Evolutionary conservation across 2,113 vertebrate species (phyloP).

Genomic region (Scomber japonicus): DNA sequence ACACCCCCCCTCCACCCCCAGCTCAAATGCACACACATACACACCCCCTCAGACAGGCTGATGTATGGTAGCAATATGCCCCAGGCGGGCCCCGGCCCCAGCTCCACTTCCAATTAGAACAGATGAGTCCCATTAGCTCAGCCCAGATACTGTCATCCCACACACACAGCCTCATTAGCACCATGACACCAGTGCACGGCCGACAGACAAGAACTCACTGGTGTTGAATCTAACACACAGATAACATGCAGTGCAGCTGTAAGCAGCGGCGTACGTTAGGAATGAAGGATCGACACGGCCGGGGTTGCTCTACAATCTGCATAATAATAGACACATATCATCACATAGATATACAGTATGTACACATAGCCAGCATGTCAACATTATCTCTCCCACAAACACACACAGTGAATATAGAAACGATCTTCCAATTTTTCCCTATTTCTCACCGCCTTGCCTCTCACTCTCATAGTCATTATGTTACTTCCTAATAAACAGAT

Average conservation of each 20-base stretch:
- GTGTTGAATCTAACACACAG: constrained; percentile 77
- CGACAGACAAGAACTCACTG: constrained; percentile 72
- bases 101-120: constrained; percentile 83
- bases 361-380: constrained; percentile 68
- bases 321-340: constrained; percentile 70
- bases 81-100: constrained; percentile 77
- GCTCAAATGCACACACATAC: constrained; percentile 34
- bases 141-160: constrained; percentile 82
- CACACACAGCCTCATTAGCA: constrained; percentile 81
- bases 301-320: constrained; percentile 59
- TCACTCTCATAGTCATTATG: constrained; percentile 57
- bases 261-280: constrained; percentile 49
- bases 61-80: constrained; percentile 89
- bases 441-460: constrained; percentile 31
- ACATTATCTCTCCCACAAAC: constrained; percentile 54
- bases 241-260: constrained; percentile 68
- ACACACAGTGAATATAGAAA: constrained; percentile 55
- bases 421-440: constrained; percentile 50
- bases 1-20: constrained; percentile 33
- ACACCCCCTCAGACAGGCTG: constrained; percentile 79
- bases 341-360: constrained; percentile 55
- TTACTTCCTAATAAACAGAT: constrained; percentile 74
- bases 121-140: constrained; percentile 85
- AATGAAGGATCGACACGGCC: constrained; percentile 70
- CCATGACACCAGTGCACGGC: constrained; percentile 68